Percentiles rank a stretch among this genome's conserved stretches.
These are phyloP conservation scores for Microchirus variegatus DNA, from an alignment of 2,797 vertebrate genomes.

Conservation along the genomic window DNA sequence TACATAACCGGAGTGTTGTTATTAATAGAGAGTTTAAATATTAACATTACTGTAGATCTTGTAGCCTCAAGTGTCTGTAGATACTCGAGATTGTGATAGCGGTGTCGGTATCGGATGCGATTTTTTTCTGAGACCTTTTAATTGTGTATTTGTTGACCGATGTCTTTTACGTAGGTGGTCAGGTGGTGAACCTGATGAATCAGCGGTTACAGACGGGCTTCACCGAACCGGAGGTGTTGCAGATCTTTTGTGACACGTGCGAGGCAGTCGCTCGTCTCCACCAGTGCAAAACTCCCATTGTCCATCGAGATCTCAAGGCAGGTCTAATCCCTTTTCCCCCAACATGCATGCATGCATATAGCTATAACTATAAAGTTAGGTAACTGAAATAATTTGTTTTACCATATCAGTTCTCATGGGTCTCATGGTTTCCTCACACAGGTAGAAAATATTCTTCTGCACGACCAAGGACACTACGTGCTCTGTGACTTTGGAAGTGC, in stretches of 20 bases:
- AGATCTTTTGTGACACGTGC: slow-evolving; percentile 97
- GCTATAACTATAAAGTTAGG: not conserved
- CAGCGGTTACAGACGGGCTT: slow-evolving; percentile 95
- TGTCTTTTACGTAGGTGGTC: slow-evolving; percentile 84
- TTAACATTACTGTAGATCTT: slow-evolving; percentile 1
- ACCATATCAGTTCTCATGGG: slow-evolving; percentile 6
- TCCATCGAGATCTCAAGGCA: slow-evolving; percentile 97
- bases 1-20: slow-evolving; percentile 19
- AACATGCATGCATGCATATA: not conserved
- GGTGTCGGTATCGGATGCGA: too few relatives aligned
- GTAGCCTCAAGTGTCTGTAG: not conserved
- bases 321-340: slow-evolving; percentile 20
- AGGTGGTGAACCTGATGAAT: slow-evolving; percentile 99
- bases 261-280: slow-evolving; percentile 93
- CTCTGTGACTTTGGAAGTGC: slow-evolving; percentile 99
- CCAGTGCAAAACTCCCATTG: slow-evolving; percentile 92
- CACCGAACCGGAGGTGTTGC: slow-evolving; percentile 92
- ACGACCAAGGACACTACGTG: slow-evolving; percentile 96
- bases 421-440: slow-evolving; percentile 57
- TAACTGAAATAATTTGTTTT: slow-evolving; percentile 12
- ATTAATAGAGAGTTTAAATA: slow-evolving; percentile 21
- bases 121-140: not conserved
- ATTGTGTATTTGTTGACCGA: not conserved
- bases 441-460: slow-evolving; percentile 98
- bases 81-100: too few relatives aligned